These are phyloP conservation scores for Parnassius glacialis DNA, from an alignment of 2,888 invertebrate species.

Conservation along the genomic window DNA sequence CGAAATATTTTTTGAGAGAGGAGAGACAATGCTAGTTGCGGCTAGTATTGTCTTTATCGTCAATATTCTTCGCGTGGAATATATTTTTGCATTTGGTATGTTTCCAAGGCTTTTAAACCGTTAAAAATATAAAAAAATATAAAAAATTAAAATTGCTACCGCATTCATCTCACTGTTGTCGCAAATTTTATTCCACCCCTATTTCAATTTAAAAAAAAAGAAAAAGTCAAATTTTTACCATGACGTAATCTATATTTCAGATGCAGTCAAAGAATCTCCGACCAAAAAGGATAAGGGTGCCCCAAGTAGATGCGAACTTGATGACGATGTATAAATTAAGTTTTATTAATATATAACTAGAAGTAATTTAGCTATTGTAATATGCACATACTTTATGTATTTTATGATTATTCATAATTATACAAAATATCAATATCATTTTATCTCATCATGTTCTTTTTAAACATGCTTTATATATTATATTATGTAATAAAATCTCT, in stretches of 20 bases:
- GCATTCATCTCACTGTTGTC: too few species aligned
- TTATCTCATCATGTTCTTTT: not conserved
- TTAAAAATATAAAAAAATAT: too few species aligned
- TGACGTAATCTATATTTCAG: conserved; percentile 37
- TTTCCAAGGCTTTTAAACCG: too few species aligned
- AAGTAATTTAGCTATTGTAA: conserved; percentile 5
- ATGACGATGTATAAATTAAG: conserved; percentile 40
- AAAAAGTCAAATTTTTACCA: too few species aligned
- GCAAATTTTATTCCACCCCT: too few species aligned
- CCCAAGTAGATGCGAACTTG: conserved; percentile 54
- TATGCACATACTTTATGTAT: conserved; percentile 3
- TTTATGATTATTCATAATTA: conserved; percentile 1
- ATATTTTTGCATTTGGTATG: too few species aligned
- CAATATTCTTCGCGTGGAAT: too few species aligned
- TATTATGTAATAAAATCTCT: conserved; percentile 13
- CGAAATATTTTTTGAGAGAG: too few species aligned
- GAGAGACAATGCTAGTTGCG: too few species aligned
- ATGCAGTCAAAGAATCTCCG: conserved; percentile 50
- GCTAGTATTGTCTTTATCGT: too few species aligned
- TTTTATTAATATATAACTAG: not conserved
- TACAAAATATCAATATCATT: not conserved
- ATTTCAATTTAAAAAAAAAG: too few species aligned
- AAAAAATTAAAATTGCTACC: too few species aligned
- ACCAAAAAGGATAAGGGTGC: conserved; percentile 44
- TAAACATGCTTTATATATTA: not conserved